Evolutionary conservation across 2,888 invertebrate species (phyloP).

Genomic region (Tupiocoris notatus): DNA sequence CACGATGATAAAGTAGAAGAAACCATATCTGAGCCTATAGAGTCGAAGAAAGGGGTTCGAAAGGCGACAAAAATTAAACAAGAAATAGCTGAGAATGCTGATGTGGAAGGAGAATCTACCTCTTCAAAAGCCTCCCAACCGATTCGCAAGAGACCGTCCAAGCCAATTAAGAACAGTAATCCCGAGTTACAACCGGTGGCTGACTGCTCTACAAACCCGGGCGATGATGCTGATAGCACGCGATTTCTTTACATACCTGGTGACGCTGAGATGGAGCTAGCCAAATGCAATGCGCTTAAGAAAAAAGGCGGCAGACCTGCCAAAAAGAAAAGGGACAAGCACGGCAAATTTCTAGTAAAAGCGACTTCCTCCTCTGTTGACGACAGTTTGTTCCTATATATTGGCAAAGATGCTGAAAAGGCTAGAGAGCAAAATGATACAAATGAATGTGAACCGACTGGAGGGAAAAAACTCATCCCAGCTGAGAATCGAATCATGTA

Average conservation of each 20-base stretch:
- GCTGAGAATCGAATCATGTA: constrained; percentile 7
- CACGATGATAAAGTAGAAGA: background rate
- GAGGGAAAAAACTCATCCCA: background rate
- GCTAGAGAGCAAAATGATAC: background rate
- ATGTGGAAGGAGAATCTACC: background rate
- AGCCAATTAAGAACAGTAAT: background rate
- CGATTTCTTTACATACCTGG: background rate
- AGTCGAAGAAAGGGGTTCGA: background rate
- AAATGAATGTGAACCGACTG: background rate
- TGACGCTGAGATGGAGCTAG: background rate
- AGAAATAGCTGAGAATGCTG: background rate
- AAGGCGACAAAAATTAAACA: background rate
- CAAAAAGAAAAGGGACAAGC: background rate
- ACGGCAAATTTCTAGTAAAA: background rate
- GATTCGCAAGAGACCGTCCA: background rate
- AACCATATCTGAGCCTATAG: background rate
- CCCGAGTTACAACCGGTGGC: too few relatives aligned
- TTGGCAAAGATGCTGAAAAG: background rate
- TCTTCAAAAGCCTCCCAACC: background rate
- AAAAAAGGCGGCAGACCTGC: background rate
- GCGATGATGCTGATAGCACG: background rate
- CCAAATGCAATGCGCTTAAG: too few relatives aligned
- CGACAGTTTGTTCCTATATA: background rate
- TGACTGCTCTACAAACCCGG: too few relatives aligned
- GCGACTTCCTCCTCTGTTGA: background rate